Percentiles rank a stretch among this genome's conserved stretches.
phyloP scores from a whole-genome alignment of 2,888 invertebrate species.

The Drosophila nigritarsus region DNA sequence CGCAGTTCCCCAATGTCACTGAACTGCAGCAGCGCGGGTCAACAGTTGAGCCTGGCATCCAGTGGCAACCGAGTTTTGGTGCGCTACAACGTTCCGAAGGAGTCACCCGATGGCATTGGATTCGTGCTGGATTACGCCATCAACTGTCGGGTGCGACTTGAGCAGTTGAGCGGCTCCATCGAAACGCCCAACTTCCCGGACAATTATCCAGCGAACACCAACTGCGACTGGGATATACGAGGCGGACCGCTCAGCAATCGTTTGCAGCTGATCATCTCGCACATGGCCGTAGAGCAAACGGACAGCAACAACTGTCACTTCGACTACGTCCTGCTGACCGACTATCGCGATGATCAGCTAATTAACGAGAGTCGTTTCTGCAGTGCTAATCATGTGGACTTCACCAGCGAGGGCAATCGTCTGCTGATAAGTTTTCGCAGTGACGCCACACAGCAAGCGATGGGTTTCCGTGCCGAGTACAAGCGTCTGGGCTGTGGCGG shows the following conservation, averaged over 20 bases:
- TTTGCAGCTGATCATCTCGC: slow-evolving; percentile 93
- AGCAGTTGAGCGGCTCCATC: slow-evolving; percentile 88
- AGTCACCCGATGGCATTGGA: slow-evolving; percentile 45
- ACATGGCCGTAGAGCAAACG: slow-evolving; percentile 88
- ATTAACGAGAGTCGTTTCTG: slow-evolving; percentile 75
- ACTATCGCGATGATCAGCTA: slow-evolving; percentile 85
- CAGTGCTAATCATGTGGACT: slow-evolving; percentile 38
- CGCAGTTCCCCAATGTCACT: slow-evolving; percentile 52
- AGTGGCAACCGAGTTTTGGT: slow-evolving; percentile 75
- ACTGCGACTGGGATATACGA: slow-evolving; percentile 92
- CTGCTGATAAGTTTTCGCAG: slow-evolving; percentile 88
- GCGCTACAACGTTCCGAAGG: slow-evolving; percentile 65
- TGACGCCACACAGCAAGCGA: slow-evolving; percentile 85
- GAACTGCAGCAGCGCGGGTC: slow-evolving; percentile 52
- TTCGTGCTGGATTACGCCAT: slow-evolving; percentile 78
- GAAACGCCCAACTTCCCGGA: slow-evolving; percentile 95
- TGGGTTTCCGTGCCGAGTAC: slow-evolving; percentile 95
- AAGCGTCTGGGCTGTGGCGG: slow-evolving; percentile 91
- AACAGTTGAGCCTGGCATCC: slow-evolving; percentile 49
- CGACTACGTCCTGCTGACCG: slow-evolving; percentile 87
- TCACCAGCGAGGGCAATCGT: slow-evolving; percentile 73
- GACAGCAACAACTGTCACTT: slow-evolving; percentile 85
- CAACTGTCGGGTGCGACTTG: slow-evolving; percentile 69
- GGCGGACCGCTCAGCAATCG: slow-evolving; percentile 91
- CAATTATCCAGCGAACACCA: slow-evolving; percentile 87